Base-by-base conservation (phyloP, 2,113 vertebrate genomes). In the Sturnus vulgaris region DNA sequence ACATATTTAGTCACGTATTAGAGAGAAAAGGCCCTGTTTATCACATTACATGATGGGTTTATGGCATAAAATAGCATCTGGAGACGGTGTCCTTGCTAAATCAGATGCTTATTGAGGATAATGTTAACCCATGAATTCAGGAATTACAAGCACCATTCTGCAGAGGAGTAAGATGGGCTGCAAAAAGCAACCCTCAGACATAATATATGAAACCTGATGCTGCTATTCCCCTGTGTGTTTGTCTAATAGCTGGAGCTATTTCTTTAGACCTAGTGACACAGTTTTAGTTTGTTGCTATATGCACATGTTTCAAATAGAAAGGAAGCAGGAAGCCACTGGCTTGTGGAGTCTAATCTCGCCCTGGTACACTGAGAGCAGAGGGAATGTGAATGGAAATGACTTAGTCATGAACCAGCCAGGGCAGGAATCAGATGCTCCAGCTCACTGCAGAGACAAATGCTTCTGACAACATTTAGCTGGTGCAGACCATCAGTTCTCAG, bases 401-500 rank as follows among this genome's bases (percentile, higher is more conserved):
- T 88, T 23, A 64, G 72, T 88, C 73, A 50, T 53, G 80, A 83
- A 75, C 40, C 30, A 86, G 35, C 18, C 59, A 56, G 47, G 73
- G 47, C 90, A 96, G 61, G 44, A 71, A 71, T 92, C 69, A 84
- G 64, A 75, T 82, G 52, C 80, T 84, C 37, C 6, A 1, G 30
- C 37, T 83, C 40, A 37, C 55, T 86, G 87, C 49, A 33, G 89
- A 95, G 40, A 82, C 31, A 76, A 92, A 73, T 78, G 24, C 22
- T 88, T 78, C 52, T 84, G 64, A 88, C 84, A 91, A 5, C 12
- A 35, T 83, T 88, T 77, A 90, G 37, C 64, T 93, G 71, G 79
- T 86, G 76, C 86, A 92, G 85, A 90, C 79, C 90, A 90, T 40
- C 79, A 82, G 47, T 52, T 94, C 79, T 55, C 28, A 90, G 91